Percentiles rank a stretch among this genome's conserved stretches.
These are phyloP conservation scores for Phalacrocorax pelagicus DNA, from an alignment of 2,113 vertebrate species.

Conservation along the genomic window DNA sequence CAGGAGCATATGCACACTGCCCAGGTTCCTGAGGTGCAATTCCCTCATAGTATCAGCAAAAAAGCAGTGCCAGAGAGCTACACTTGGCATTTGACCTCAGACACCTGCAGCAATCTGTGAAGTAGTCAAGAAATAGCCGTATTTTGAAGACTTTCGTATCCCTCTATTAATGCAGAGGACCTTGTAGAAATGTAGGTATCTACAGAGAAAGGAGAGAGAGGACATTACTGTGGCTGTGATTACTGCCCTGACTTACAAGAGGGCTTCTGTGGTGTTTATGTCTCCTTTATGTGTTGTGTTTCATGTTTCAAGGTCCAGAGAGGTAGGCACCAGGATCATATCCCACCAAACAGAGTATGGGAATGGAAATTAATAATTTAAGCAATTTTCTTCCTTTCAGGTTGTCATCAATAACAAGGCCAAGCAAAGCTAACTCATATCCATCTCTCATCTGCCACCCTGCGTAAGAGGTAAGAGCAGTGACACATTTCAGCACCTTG, in stretches of 20 bases:
- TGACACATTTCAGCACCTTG: neutral
- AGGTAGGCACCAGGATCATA: neutral
- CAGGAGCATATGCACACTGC: neutral
- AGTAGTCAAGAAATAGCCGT: neutral
- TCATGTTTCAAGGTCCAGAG: neutral
- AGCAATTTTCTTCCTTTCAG: neutral
- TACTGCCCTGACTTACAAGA: neutral
- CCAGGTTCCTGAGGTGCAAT: neutral
- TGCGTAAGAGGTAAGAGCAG: neutral
- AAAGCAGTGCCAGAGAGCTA: neutral
- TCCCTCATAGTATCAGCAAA: neutral
- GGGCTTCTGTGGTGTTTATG: neutral
- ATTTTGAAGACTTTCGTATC: neutral
- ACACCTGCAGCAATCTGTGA: neutral
- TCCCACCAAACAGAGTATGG: neutral
- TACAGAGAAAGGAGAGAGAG: neutral
- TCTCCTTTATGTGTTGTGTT: neutral
- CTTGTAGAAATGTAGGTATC: neutral
- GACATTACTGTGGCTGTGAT: neutral
- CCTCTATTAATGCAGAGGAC: neutral
- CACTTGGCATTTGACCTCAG: neutral
- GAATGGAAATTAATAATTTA: neutral
- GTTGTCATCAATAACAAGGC: neutral
- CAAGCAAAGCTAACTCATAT: neutral
- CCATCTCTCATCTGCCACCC: neutral